Base-by-base conservation (phyloP, 2,797 vertebrate species). In the Tragopan temminckii region DNA sequence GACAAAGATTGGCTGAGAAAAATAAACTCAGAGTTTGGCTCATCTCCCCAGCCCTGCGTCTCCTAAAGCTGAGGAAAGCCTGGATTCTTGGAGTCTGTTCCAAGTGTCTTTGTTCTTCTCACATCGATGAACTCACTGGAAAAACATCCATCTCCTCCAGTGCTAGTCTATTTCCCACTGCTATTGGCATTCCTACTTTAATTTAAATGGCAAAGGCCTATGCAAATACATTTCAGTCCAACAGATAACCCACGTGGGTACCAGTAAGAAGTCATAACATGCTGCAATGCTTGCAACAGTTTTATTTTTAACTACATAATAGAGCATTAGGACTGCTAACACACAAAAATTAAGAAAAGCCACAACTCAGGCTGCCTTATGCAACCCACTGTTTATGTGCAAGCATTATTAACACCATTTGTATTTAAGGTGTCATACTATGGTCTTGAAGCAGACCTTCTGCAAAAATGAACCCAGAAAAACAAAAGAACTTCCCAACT, bases 61-160 rank as follows among this genome's bases (percentile, higher is more conserved):
- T 94, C 82, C 66, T 55, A 89, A 91, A 87, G 85, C 66, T 62
- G 69, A 93, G 79, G 72, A 72, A 95, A 96, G 85, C 42, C 45
- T 85, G 38, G 67, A 95, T 88, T 92, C 76, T 46, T 50, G 75
- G 72, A 80, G n/a, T 46, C 29, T 78, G 68, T 83, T 94, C 85
- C 72, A 89, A 94, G 20, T 4, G 29, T 55, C 80, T 95, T 91
- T 93, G 69, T 35, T 92, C 40, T 89, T 86, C 81, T 91, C 75
- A 53, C 45, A 80, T 64, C 2, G 58, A 95, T 96, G 95, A 95
- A 90, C 85, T 96, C 96, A 96, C 66, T 72, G 69, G 87, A 62
- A 96, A 96, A 96, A 93, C 45, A 93, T 91, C 14, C 85, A 85
- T 80, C 87, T 95, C 88, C 81, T 69, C 72, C 72, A 92, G 53